Conservation (phyloP, 2,113 vertebrate genomes). For the Turdus rufiventris region DNA sequence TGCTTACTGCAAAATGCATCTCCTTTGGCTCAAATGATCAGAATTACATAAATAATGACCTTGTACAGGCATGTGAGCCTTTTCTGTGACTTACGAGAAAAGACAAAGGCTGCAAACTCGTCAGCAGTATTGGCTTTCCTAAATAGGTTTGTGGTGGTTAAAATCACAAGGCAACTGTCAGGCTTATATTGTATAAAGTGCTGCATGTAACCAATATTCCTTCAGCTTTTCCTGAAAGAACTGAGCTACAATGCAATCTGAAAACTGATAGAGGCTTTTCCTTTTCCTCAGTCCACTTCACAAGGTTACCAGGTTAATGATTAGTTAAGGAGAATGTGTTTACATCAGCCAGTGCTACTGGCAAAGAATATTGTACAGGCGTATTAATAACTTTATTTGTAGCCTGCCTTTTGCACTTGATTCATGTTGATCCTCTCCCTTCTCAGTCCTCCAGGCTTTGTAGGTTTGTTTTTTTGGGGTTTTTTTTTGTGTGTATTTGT, state of each 20-base stretch:
- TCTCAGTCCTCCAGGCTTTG: background rate
- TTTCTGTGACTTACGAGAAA: background rate
- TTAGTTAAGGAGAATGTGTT: background rate
- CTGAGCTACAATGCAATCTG: background rate
- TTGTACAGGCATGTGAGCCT: background rate
- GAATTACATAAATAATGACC: background rate
- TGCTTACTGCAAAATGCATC: background rate
- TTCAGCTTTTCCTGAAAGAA: background rate
- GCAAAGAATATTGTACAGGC: background rate
- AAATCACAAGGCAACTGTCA: background rate
- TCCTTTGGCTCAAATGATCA: background rate
- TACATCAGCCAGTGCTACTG: background rate
- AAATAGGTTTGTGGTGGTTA: background rate
- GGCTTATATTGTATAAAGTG: background rate
- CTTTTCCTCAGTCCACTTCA: background rate
- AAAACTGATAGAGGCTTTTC: background rate
- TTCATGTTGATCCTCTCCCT: background rate
- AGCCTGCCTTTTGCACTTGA: background rate
- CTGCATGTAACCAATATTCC: background rate
- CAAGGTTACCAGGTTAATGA: constrained; percentile 14
- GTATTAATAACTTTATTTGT: background rate
- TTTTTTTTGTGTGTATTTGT: background rate
- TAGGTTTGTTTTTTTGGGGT: too few species aligned
- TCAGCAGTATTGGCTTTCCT: background rate
- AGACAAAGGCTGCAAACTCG: background rate